Evolutionary conservation across 1,140 invertebrate genomes (phyloP).

Genomic region (Brachionus plicatilis): DNA sequence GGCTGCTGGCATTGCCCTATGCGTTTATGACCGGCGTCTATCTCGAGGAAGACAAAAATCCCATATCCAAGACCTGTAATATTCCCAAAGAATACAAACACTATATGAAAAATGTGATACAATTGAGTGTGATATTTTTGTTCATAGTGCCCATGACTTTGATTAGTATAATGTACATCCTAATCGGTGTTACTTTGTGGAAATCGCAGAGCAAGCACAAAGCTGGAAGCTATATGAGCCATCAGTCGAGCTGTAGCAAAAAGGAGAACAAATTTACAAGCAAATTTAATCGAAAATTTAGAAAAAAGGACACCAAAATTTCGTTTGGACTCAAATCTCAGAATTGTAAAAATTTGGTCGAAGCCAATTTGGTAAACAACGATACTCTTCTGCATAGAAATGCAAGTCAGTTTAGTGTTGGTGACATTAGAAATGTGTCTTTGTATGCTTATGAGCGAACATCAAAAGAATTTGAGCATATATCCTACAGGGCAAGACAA

Average conservation of each 20-base stretch:
- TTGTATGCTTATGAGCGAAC: neutral
- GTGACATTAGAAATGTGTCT: neutral
- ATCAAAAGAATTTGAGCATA: conserved; percentile 33
- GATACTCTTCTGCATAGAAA: neutral
- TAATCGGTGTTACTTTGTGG: conserved; percentile 53
- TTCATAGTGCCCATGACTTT: conserved; percentile 56
- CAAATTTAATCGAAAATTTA: conserved; percentile 35
- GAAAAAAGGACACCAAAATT: conserved; percentile 18
- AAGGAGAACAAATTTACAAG: conserved; percentile 39
- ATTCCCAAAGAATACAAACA: conserved; percentile 41
- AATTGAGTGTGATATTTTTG: conserved; percentile 48
- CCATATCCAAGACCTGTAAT: conserved; percentile 43
- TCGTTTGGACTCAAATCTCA: neutral
- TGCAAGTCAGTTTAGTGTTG: neutral
- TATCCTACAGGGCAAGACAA: conserved; percentile 42
- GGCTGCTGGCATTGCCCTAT: conserved; percentile 69
- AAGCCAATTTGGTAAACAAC: neutral
- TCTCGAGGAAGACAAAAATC: neutral
- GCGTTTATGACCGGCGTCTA: conserved; percentile 42
- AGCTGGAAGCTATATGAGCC: conserved; percentile 41
- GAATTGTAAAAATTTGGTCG: neutral
- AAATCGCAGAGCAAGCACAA: conserved; percentile 44
- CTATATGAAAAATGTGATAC: conserved; percentile 14
- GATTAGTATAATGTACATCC: conserved; percentile 53
- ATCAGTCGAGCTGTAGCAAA: conserved; percentile 32